These are phyloP conservation scores for Caenorhabditis tropicalis DNA, from an alignment of 1,140 invertebrate genomes.

Conservation along the genomic window DNA sequence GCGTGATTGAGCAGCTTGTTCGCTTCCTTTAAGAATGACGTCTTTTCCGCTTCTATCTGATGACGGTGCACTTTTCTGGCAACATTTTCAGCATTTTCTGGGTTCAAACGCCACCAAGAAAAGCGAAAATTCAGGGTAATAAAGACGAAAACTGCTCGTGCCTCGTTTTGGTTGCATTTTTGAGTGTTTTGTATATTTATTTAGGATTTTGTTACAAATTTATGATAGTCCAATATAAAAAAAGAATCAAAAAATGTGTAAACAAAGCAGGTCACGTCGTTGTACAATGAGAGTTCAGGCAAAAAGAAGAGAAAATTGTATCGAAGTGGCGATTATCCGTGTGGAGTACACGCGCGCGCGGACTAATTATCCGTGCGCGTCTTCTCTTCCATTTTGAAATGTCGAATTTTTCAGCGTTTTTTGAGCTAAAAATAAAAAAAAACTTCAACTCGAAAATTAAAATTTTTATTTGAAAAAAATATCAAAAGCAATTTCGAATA, in stretches of 20 bases:
- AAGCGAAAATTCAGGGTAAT: no score
- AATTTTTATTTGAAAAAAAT: background rate
- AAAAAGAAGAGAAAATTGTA: background rate
- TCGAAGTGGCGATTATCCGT: background rate
- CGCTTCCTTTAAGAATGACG: background rate
- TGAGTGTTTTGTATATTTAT: background rate
- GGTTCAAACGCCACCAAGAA: no score
- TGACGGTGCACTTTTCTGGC: background rate
- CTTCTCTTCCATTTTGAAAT: background rate
- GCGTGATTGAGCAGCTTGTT: conserved; percentile 36
- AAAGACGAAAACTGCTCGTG: no score
- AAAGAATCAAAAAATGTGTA: background rate
- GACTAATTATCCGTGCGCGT: background rate
- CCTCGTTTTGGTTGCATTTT: no score
- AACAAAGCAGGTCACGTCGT: conserved; percentile 4
- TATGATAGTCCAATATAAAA: conserved; percentile 16
- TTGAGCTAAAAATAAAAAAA: background rate
- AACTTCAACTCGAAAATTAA: background rate
- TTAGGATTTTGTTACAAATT: background rate
- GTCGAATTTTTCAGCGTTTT: background rate
- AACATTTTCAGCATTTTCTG: background rate
- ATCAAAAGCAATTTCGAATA: background rate
- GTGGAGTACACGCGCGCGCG: conserved; percentile 12
- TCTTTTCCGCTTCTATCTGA: background rate
- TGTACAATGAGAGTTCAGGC: background rate